Evolutionary conservation across 2,888 invertebrate species (phyloP).

Genomic region (Drosophila quinaria): DNA sequence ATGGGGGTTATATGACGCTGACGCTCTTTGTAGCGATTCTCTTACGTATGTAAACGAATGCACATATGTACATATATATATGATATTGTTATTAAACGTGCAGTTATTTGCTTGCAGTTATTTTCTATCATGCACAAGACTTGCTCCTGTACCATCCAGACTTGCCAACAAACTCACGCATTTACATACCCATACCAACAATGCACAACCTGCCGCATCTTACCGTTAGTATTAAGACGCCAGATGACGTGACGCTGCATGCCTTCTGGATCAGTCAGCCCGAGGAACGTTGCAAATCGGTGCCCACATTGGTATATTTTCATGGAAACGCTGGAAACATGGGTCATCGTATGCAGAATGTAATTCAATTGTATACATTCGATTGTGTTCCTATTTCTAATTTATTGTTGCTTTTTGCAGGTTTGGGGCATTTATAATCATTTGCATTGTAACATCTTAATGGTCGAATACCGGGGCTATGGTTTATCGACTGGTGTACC

Average conservation of each 20-base stretch:
- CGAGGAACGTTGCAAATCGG: slow-evolving; percentile 88
- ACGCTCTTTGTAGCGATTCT: slow-evolving; percentile 89
- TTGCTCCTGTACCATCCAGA: slow-evolving; percentile 95
- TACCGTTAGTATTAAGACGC: slow-evolving; percentile 91
- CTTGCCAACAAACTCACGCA: slow-evolving; percentile 94
- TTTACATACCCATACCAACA: slow-evolving; percentile 94
- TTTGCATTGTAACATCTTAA: slow-evolving; percentile 93
- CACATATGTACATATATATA: background rate
- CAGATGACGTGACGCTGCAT: slow-evolving; percentile 92
- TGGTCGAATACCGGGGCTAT: slow-evolving; percentile 98
- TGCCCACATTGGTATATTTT: slow-evolving; percentile 94
- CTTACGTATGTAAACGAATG: slow-evolving; percentile 87
- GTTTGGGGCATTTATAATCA: slow-evolving; percentile 93
- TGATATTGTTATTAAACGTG: background rate
- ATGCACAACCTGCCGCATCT: slow-evolving; percentile 95
- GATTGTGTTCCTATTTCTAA: background rate
- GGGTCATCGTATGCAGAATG: slow-evolving; percentile 96
- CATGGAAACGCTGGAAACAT: slow-evolving; percentile 99
- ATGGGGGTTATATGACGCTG: slow-evolving; percentile 91
- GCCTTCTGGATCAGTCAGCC: slow-evolving; percentile 93
- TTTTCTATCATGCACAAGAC: slow-evolving; percentile 95
- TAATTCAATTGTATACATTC: slow-evolving; percentile 11
- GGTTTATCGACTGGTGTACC: slow-evolving; percentile 96
- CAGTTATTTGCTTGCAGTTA: slow-evolving; percentile 87
- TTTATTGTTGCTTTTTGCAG: slow-evolving; percentile 21